phyloP scores from a whole-genome alignment of 2,797 vertebrate genomes.

The Lacerta bilineata region DNA sequence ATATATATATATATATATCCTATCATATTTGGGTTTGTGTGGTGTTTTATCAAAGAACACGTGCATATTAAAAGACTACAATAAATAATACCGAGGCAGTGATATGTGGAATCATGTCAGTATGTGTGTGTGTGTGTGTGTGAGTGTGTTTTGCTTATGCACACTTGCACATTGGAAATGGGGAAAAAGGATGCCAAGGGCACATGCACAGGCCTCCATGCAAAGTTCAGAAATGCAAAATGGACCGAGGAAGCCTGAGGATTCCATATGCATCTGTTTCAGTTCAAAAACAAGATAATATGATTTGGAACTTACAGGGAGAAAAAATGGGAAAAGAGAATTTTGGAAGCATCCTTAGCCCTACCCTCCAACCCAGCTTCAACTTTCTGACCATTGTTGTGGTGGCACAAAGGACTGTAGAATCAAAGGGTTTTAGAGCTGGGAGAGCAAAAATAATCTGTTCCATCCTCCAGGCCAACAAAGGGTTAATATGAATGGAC shows the following conservation, averaged over 20 bases:
- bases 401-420: not conserved
- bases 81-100: too few relatives aligned
- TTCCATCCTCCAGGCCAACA: not conserved
- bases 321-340: not conserved
- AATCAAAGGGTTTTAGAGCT: not conserved
- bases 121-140: too few relatives aligned
- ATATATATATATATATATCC: too few relatives aligned
- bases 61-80: too few relatives aligned
- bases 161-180: too few relatives aligned
- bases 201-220: not conserved
- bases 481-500: not conserved
- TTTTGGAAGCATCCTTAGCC: not conserved
- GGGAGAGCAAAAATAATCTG: not conserved
- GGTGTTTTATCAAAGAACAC: too few relatives aligned
- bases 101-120: too few relatives aligned
- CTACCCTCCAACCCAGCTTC: too few relatives aligned
- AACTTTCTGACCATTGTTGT: not conserved
- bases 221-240: not conserved
- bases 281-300: not conserved
- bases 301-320: not conserved
- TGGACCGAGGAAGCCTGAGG: not conserved
- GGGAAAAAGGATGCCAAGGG: not conserved
- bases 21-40: too few relatives aligned
- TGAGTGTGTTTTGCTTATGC: too few relatives aligned
- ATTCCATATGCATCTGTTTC: too few relatives aligned